These are phyloP conservation scores for Agrotis exclamationis DNA, from an alignment of 2,888 invertebrate genomes.

Conservation along the genomic window DNA sequence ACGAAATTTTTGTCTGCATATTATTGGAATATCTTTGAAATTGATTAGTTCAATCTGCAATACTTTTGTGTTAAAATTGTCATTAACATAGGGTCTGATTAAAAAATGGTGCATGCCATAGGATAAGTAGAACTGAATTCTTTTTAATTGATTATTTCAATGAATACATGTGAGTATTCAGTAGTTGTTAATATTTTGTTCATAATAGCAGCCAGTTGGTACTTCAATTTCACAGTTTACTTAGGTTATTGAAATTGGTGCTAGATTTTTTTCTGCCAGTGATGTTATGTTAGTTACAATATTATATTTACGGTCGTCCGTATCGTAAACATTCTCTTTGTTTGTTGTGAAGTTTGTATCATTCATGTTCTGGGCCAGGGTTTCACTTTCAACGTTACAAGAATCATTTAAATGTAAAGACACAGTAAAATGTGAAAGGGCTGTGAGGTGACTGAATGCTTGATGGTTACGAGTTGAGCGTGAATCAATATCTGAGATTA, in stretches of 20 bases:
- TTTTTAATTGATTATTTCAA: constrained; percentile 54
- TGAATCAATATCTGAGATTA: constrained; percentile 68
- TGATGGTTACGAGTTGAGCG: constrained; percentile 68
- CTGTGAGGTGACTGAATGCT: constrained; percentile 77
- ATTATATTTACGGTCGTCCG: constrained; percentile 47
- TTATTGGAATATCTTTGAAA: constrained; percentile 35
- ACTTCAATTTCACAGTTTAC: constrained; percentile 61
- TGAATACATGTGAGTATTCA: constrained; percentile 55
- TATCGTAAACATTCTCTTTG: constrained; percentile 30
- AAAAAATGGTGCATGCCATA: constrained; percentile 88
- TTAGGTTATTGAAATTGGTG: constrained; percentile 83
- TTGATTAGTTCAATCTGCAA: constrained; percentile 26
- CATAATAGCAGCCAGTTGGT: constrained; percentile 43
- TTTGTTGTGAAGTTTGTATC: constrained; percentile 47
- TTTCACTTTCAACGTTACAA: constrained; percentile 54
- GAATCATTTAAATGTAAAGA: constrained; percentile 48
- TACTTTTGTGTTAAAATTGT: constrained; percentile 69
- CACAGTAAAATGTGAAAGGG: constrained; percentile 57
- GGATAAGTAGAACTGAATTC: constrained; percentile 83
- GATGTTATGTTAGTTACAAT: constrained; percentile 68
- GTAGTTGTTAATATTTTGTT: constrained; percentile 39
- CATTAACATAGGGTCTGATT: constrained; percentile 83
- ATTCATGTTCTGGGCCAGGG: constrained; percentile 49
- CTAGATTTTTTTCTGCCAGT: constrained; percentile 78
- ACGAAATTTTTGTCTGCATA: constrained; percentile 17